These are phyloP conservation scores for Zosterops japonicus DNA, from an alignment of 2,113 vertebrate genomes.

Conservation along the genomic window DNA sequence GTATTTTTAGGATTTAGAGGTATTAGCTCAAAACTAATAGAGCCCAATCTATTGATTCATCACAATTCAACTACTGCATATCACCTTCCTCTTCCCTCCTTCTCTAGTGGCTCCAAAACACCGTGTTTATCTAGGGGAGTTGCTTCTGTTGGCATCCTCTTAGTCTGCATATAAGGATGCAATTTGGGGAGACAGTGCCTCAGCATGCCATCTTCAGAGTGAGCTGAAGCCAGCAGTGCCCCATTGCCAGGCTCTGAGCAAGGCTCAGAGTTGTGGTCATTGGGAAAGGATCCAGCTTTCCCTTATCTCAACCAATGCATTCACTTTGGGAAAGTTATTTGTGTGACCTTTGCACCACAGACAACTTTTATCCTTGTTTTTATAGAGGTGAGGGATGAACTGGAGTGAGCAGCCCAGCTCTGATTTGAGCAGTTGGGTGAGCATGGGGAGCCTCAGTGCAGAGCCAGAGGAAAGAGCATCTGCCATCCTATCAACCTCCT, in stretches of 20 bases:
- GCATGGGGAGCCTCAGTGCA: neutral
- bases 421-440: neutral
- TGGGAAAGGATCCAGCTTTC: neutral
- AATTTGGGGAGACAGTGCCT: neutral
- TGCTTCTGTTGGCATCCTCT: neutral
- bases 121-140: neutral
- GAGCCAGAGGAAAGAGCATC: neutral
- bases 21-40: conserved; percentile 2
- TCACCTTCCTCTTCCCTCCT: neutral
- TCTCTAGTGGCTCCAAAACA: neutral
- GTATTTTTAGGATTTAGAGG: conserved; percentile 40
- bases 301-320: neutral
- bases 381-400: neutral
- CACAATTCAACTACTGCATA: neutral
- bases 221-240: neutral
- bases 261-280: neutral
- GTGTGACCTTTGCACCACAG: neutral
- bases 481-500: rapidly evolving
- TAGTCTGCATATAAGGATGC: rapidly evolving
- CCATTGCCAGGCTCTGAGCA: neutral
- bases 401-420: neutral
- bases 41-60: neutral
- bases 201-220: neutral
- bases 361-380: neutral
- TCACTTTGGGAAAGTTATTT: neutral